Conservation (phyloP, 2,797 vertebrate species). For the Xyrichtys novacula region DNA sequence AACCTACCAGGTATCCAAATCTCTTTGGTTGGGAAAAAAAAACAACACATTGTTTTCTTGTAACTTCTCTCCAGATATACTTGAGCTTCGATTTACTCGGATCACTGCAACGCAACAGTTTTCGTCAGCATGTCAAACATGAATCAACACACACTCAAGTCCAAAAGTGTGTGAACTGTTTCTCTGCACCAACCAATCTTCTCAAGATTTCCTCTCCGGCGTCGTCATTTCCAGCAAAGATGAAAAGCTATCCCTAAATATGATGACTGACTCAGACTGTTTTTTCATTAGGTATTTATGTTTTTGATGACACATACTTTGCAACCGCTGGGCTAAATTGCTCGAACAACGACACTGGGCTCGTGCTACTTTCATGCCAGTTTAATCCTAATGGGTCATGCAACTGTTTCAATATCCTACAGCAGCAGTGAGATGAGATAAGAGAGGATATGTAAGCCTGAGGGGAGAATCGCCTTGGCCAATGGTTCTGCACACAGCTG, state of each 20-base stretch:
- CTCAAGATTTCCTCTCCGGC: neutral
- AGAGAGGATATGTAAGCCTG: neutral
- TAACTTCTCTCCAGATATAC: neutral
- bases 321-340: neutral
- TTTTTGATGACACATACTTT: neutral
- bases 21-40: too few relatives aligned
- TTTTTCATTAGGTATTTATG: neutral
- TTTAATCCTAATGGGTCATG: conserved; percentile 3
- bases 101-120: neutral
- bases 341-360: neutral
- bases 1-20: too few relatives aligned
- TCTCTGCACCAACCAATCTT: neutral
- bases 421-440: neutral
- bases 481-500: neutral
- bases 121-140: neutral
- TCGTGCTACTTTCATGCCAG: neutral
- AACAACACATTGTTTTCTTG: neutral
- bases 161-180: neutral
- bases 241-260: neutral
- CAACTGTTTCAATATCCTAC: neutral
- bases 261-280: neutral
- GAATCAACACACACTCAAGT: too few relatives aligned
- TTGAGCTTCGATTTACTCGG: neutral
- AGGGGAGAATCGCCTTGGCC: neutral
- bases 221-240: neutral